Percentiles rank a stretch among this genome's conserved stretches.
Evolutionary conservation across 2,797 vertebrate genomes (phyloP).

Genomic region (Buphagus erythrorhynchus): DNA sequence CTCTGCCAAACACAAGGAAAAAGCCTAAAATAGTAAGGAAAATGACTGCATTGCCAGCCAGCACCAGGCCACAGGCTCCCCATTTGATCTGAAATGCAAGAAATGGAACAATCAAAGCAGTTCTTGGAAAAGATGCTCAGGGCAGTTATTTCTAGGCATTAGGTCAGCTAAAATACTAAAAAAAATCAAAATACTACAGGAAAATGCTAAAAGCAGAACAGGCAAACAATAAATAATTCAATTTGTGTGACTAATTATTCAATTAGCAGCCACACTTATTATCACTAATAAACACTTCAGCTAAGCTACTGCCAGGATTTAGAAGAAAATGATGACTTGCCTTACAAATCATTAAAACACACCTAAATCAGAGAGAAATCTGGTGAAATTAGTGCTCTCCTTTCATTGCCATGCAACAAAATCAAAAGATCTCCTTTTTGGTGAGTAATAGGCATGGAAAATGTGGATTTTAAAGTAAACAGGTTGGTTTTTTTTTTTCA

Average conservation of each 20-base stretch:
- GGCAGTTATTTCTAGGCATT: not conserved
- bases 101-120: constrained; percentile 41
- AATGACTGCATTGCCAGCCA: constrained; percentile 93
- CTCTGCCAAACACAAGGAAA: constrained; percentile 91
- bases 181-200: not conserved
- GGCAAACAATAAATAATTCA: not conserved
- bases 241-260: not conserved
- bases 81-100: constrained; percentile 88
- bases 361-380: not conserved
- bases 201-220: constrained; percentile 42
- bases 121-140: not conserved
- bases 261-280: not conserved
- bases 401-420: not conserved
- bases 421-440: not conserved
- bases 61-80: constrained; percentile 94
- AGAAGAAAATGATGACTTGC: not conserved
- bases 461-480: rapidly evolving
- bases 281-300: not conserved
- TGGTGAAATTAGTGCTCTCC: not conserved
- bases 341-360: not conserved
- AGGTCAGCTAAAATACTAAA: not conserved
- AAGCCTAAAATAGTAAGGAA: constrained; percentile 95
- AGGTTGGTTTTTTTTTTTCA: not conserved
- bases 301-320: not conserved
- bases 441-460: not conserved